Percentiles rank a stretch among this genome's conserved stretches.
These are phyloP conservation scores for Cryptoleucopteryx plumbea DNA, from an alignment of 2,113 vertebrate genomes.

Conservation along the genomic window DNA sequence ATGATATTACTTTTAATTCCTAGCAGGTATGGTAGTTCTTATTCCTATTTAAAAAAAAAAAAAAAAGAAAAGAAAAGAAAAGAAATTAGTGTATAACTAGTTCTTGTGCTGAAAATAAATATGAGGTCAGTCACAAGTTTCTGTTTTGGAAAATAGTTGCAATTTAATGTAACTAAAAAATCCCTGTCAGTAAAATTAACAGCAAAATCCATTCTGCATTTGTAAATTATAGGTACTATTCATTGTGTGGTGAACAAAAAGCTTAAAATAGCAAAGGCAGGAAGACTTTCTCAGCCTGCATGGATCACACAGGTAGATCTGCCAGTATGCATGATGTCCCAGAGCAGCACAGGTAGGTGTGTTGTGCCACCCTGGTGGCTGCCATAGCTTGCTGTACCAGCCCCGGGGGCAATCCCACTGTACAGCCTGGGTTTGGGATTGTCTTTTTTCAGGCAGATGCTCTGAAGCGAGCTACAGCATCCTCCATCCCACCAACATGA, in stretches of 20 bases:
- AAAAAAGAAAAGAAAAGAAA: no score
- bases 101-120: not conserved
- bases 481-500: not conserved
- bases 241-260: not conserved
- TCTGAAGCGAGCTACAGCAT: not conserved
- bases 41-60: not conserved
- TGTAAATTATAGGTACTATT: not conserved
- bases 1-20: not conserved
- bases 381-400: not conserved
- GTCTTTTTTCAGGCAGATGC: not conserved
- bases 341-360: not conserved
- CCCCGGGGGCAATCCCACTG: not conserved
- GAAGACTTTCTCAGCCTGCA: not conserved
- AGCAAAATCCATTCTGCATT: not conserved
- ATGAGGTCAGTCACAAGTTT: not conserved
- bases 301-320: fast-evolving
- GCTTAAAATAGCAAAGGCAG: not conserved
- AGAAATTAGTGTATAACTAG: not conserved
- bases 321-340: fast-evolving
- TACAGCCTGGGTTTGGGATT: not conserved
- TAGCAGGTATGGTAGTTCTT: not conserved
- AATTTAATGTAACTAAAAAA: not conserved
- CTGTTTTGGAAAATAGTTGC: not conserved
- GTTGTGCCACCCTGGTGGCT: not conserved
- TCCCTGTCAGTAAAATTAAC: not conserved